A percentile compares a stretch with the other conserved stretches of the same genome.
phyloP scores from a whole-genome alignment of 2,888 invertebrate species.

The Spilosoma lubricipeda region DNA sequence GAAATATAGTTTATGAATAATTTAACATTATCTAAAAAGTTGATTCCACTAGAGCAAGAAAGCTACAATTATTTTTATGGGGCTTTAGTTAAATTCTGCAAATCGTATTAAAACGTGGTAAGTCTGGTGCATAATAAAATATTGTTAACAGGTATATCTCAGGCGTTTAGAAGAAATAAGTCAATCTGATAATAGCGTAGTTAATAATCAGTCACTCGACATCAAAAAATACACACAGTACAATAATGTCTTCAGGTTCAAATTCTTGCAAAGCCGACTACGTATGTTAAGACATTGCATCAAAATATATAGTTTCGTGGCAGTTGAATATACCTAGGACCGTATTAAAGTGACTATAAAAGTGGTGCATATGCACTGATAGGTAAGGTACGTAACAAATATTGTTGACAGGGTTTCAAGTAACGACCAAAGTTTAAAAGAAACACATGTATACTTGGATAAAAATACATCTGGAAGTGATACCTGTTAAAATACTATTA shows the following conservation, averaged over 20 bases:
- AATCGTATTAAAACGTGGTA: neutral
- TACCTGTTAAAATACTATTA: neutral
- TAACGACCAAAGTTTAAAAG: neutral
- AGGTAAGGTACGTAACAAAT: constrained; percentile 2
- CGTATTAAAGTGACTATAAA: too few species aligned
- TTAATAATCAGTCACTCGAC: neutral
- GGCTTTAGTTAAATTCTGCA: neutral
- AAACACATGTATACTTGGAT: too few species aligned
- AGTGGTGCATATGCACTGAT: neutral
- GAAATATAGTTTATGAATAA: neutral
- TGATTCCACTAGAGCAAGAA: neutral
- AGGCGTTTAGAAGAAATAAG: neutral
- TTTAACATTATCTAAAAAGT: too few species aligned
- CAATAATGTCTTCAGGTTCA: too few species aligned
- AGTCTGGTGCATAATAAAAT: neutral
- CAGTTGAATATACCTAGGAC: neutral
- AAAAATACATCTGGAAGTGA: too few species aligned
- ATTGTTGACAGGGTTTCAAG: constrained; percentile 9
- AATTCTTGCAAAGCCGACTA: neutral
- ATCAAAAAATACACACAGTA: neutral
- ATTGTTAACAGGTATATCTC: neutral
- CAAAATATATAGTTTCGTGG: too few species aligned
- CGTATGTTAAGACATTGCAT: too few species aligned
- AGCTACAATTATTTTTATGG: neutral
- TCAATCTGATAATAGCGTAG: neutral